Evolutionary conservation across 2,797 vertebrate genomes (phyloP).

Genomic region (Sternarchorhynchus goeldii): DNA sequence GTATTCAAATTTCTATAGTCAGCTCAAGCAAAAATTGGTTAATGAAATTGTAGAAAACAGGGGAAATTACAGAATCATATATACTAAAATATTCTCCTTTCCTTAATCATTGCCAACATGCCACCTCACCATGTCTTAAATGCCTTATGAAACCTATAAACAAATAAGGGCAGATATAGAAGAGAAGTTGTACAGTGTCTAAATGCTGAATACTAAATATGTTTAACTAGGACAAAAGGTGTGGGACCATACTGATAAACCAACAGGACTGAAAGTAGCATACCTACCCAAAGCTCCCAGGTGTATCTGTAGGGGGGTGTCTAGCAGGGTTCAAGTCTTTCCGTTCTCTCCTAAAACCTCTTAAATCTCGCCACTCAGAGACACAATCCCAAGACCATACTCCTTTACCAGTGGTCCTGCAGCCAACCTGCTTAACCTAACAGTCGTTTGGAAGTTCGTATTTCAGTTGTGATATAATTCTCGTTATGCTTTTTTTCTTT

Average conservation of each 20-base stretch:
- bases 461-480: conserved; percentile 37
- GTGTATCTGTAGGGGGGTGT: conserved; percentile 22
- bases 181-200: too few relatives aligned
- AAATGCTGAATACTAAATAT: neutral
- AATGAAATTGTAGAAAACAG: too few relatives aligned
- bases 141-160: too few relatives aligned
- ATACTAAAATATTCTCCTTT: too few relatives aligned
- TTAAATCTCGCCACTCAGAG: conserved; percentile 53
- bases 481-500: conserved; percentile 21
- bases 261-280: conserved; percentile 71
- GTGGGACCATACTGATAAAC: conserved; percentile 53
- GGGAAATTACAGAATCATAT: too few relatives aligned
- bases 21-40: too few relatives aligned
- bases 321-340: conserved; percentile 53
- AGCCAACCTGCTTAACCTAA: conserved; percentile 49
- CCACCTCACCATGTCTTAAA: too few relatives aligned
- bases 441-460: conserved; percentile 33
- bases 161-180: too few relatives aligned
- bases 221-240: conserved; percentile 46
- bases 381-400: conserved; percentile 58
- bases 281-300: conserved; percentile 61
- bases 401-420: neutral
- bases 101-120: too few relatives aligned
- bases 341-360: conserved; percentile 58
- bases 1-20: too few relatives aligned